These are phyloP conservation scores for Nothura maculosa DNA, from an alignment of 2,797 vertebrate genomes.

Conservation along the genomic window DNA sequence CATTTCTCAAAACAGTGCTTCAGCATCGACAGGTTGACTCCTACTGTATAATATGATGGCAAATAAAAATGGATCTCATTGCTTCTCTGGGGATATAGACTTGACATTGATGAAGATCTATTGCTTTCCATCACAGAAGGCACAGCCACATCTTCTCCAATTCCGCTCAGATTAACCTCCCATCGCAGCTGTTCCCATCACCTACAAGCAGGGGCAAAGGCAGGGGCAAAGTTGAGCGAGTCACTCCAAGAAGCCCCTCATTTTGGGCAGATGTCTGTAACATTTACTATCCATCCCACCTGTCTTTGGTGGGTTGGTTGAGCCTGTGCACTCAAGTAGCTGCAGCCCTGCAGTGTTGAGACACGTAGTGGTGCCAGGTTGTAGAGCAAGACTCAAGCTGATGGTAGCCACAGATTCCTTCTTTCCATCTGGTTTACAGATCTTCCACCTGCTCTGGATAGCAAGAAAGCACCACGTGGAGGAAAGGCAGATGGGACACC, in stretches of 20 bases:
- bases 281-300: neutral
- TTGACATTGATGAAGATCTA: neutral
- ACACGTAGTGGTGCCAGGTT: no score
- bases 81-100: neutral
- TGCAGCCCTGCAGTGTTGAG: rapidly evolving
- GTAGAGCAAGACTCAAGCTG: no score
- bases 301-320: neutral
- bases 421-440: no score
- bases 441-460: no score
- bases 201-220: neutral
- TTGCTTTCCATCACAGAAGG: neutral
- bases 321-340: rapidly evolving
- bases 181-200: neutral
- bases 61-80: rapidly evolving
- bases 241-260: neutral
- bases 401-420: no score
- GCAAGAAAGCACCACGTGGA: rapidly evolving
- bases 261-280: neutral
- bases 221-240: neutral
- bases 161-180: neutral
- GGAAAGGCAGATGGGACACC: neutral
- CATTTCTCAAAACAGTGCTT: neutral
- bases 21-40: neutral
- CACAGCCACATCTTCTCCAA: neutral
- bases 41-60: rapidly evolving